Evolutionary conservation across 37 sponge, comb jelly and placozoan genomes (phyloP), one percentile per base, ranked within the genome.

Genomic region (Ephydatia muelleri): DNA sequence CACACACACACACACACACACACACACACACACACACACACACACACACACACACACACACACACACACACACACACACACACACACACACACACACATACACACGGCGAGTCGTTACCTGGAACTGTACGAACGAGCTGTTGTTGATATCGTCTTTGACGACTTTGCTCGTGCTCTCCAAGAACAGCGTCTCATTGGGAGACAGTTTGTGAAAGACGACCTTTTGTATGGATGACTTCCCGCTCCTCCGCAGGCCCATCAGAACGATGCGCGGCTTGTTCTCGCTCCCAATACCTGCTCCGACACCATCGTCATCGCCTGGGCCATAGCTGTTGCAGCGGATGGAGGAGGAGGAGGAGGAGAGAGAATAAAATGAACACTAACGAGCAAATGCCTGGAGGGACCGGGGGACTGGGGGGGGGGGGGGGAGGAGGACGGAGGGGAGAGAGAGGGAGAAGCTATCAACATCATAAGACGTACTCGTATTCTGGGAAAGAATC

Each of bases 201-300:
- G 96, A 92, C 85, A 98, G 93, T 79, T 98, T 98, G 84, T 98
- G 96, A 66, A 98, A 98, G 3, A 98, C 96, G 1, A 98, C 99
- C 76, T 98, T 92, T 74, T 90, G 81, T 47, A 98, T 96, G 26
- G 99, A 98, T 4, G 99, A 96, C 87, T 98, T 98, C 23, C 99
- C 99, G 84, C 96, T 84, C 71, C 95, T 86, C 34, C 97, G 78
- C 21, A 96, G 77, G 0, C 97, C 97, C 97, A 96, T 96, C 25
- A 96, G 83, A 25, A 96, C 40, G 28, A 96, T 96, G 21, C 92
- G 78, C 8, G 97, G 97, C 67, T 94, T 94, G 65, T 79, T 88
- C 37, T 90, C 90, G 22, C 66, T 38, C 27, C 84, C 86, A 38
- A 80, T 80, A 8, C 78, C 78, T 40, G 82, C 90, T 4, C 66